Percentiles rank a stretch among this genome's conserved stretches.
Conservation (phyloP, 1,140 invertebrate species). For the Sesamia nonagrioides region DNA sequence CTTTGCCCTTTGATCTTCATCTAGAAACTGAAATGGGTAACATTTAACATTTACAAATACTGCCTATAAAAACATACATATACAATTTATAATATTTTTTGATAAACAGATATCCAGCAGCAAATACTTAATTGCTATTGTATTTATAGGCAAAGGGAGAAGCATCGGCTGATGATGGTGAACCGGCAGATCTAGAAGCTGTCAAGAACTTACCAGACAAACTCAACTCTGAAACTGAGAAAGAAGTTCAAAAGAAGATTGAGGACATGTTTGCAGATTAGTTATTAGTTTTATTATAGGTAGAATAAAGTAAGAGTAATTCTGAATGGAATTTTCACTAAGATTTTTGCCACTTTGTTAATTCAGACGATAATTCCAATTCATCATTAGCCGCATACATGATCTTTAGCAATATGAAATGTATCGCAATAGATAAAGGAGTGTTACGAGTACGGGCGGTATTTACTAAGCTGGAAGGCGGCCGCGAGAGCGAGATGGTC, state of each 20-base stretch:
- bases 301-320: background rate
- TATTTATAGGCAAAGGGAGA: slow-evolving; percentile 73
- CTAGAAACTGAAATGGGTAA: too few species aligned
- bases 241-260: slow-evolving; percentile 84
- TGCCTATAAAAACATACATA: too few species aligned
- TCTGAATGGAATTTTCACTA: background rate
- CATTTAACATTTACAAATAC: too few species aligned
- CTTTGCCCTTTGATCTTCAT: too few species aligned
- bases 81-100: too few species aligned
- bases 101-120: too few species aligned
- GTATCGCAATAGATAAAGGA: too few species aligned
- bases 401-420: too few species aligned
- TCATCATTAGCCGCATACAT: too few species aligned
- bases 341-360: too few species aligned
- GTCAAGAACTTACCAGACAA: slow-evolving; percentile 80
- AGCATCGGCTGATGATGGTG: slow-evolving; percentile 65
- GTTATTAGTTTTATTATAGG: slow-evolving; percentile 29
- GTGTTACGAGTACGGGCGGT: too few species aligned
- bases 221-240: slow-evolving; percentile 81
- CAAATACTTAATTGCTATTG: background rate
- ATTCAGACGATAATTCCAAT: too few species aligned
- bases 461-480: slow-evolving; percentile 71
- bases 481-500: slow-evolving; percentile 93
- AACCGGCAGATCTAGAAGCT: slow-evolving; percentile 73
- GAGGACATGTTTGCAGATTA: slow-evolving; percentile 86